A percentile compares a stretch with the other conserved stretches of the same genome.
Conservation (phyloP, 2,888 invertebrate genomes). For the Nemapogon koenigi region DNA sequence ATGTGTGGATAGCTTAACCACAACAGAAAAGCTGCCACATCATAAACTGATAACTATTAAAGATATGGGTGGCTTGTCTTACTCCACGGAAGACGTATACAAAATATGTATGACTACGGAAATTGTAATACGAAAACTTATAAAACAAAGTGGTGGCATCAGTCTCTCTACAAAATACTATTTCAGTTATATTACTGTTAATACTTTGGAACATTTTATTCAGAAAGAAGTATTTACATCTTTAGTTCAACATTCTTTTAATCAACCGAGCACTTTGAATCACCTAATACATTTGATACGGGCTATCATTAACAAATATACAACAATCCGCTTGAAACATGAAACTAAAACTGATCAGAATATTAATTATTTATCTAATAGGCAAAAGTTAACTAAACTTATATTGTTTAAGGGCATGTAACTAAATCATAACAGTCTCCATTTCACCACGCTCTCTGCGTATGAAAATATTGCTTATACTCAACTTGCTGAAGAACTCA, state of each 20-base stretch:
- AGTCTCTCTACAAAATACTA: too few species aligned
- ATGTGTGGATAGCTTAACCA: slow-evolving; percentile 11
- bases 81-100: slow-evolving; percentile 16
- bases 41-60: slow-evolving; percentile 16
- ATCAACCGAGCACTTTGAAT: slow-evolving; percentile 11
- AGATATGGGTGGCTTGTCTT: slow-evolving; percentile 17
- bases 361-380: slow-evolving; percentile 9
- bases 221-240: neutral
- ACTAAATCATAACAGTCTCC: slow-evolving; percentile 1
- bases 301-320: slow-evolving; percentile 16
- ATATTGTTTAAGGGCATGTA: slow-evolving; percentile 10
- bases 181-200: too few species aligned
- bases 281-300: slow-evolving; percentile 14
- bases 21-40: slow-evolving; percentile 13
- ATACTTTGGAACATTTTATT: too few species aligned
- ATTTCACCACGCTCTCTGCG: slow-evolving; percentile 7
- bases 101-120: slow-evolving; percentile 13
- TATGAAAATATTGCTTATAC: slow-evolving; percentile 8
- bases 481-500: slow-evolving; percentile 10
- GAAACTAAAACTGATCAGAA: slow-evolving; percentile 10
- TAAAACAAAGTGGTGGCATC: too few species aligned
- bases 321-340: slow-evolving; percentile 14
- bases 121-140: neutral
- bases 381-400: slow-evolving; percentile 15
- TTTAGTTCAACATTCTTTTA: slow-evolving; percentile 6